These are phyloP conservation scores for Threskiornis aethiopicus DNA, from an alignment of 2,797 vertebrate species.

Conservation along the genomic window DNA sequence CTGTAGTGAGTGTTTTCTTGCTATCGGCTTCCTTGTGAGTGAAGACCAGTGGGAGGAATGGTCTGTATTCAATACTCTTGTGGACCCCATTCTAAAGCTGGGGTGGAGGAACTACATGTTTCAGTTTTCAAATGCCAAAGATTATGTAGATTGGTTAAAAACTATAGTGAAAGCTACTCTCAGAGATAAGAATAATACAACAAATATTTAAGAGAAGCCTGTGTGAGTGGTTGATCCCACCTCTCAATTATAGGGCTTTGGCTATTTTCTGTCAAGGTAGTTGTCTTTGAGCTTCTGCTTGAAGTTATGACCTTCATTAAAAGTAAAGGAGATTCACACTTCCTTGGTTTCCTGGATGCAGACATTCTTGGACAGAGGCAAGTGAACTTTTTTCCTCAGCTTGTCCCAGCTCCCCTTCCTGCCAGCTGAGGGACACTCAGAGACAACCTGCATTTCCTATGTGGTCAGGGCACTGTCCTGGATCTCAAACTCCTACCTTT, in stretches of 20 bases:
- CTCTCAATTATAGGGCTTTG: background rate
- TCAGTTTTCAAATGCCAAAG: background rate
- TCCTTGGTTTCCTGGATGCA: background rate
- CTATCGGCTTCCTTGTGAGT: background rate
- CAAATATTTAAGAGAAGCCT: background rate
- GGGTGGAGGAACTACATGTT: background rate
- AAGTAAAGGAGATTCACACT: background rate
- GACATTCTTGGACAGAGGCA: background rate
- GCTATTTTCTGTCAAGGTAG: background rate
- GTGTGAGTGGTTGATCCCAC: background rate
- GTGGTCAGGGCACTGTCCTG: background rate
- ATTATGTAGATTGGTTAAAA: background rate
- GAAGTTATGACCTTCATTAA: background rate
- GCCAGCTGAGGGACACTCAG: background rate
- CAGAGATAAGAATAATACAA: background rate
- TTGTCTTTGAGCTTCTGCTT: background rate
- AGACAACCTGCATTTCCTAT: background rate
- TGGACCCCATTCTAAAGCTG: background rate
- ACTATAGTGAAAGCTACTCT: background rate
- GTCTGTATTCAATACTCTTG: background rate
- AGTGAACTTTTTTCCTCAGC: background rate
- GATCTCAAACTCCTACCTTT: background rate
- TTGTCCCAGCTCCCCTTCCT: background rate
- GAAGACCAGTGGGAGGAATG: background rate
- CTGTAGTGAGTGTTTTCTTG: background rate